Percentiles rank a stretch among this genome's conserved stretches.
Evolutionary conservation across 2,888 invertebrate genomes (phyloP).

Genomic region (Erebia palarica): DNA sequence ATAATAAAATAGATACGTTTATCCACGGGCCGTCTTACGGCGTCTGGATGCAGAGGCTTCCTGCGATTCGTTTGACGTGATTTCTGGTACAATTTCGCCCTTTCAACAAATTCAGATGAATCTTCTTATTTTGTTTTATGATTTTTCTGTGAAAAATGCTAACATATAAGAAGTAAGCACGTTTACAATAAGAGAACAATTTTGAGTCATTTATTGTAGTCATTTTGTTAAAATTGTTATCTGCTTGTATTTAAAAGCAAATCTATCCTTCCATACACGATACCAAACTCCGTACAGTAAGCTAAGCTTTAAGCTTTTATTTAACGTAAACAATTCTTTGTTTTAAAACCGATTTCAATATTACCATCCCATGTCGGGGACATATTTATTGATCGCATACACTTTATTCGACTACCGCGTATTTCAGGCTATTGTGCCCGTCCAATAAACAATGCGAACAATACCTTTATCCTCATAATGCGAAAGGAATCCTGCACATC

Average conservation of each 20-base stretch:
- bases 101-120: too few relatives aligned
- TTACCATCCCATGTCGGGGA: conserved; percentile 40
- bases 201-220: neutral
- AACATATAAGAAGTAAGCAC: too few relatives aligned
- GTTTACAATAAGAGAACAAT: too few relatives aligned
- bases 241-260: neutral
- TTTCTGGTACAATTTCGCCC: too few relatives aligned
- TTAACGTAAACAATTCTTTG: conserved; percentile 37
- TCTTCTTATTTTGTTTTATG: too few relatives aligned
- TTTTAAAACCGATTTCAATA: conserved; percentile 39
- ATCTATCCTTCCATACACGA: conserved; percentile 11
- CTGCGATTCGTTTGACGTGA: too few relatives aligned
- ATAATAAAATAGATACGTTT: too few relatives aligned
- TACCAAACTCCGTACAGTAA: conserved; percentile 12
- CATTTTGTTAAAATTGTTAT: neutral
- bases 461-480: conserved; percentile 50
- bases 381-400: conserved; percentile 46
- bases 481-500: conserved; percentile 45
- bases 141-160: too few relatives aligned
- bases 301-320: conserved; percentile 11
- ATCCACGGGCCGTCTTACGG: too few relatives aligned
- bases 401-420: conserved; percentile 48
- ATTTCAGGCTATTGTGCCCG: conserved; percentile 46
- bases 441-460: conserved; percentile 52
- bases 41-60: too few relatives aligned